Conservation (phyloP, 2,113 vertebrate genomes). For the Psettodes erumei region DNA sequence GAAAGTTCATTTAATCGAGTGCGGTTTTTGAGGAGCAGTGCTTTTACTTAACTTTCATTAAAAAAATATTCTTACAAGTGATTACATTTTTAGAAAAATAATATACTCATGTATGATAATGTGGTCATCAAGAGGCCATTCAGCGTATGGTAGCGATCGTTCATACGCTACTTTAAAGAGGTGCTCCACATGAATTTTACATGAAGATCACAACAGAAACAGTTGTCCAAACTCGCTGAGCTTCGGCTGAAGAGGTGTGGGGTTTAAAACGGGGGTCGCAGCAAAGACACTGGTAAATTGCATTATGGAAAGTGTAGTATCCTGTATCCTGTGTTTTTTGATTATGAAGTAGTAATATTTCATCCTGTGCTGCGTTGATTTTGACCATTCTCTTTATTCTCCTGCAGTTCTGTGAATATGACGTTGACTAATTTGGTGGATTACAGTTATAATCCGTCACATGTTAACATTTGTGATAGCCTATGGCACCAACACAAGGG, state of each 20-base stretch:
- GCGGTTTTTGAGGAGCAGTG: neutral
- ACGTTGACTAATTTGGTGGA: neutral
- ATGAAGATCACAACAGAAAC: neutral
- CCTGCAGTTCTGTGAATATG: neutral
- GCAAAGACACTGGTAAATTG: neutral
- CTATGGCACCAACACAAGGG: neutral
- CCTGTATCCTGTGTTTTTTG: neutral
- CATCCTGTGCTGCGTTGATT: neutral
- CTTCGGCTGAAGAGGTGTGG: too few relatives aligned
- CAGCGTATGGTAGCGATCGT: neutral
- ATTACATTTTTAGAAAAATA: neutral
- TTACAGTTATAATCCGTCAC: neutral
- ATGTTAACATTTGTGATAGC: too few relatives aligned
- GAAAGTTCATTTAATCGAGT: conserved; percentile 11
- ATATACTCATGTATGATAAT: neutral
- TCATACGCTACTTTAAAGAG: neutral
- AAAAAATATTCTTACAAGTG: too few relatives aligned
- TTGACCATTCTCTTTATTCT: neutral
- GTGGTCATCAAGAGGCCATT: neutral
- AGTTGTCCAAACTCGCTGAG: too few relatives aligned
- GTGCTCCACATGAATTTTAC: neutral
- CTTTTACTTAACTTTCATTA: too few relatives aligned
- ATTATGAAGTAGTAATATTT: neutral
- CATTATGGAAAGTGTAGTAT: neutral
- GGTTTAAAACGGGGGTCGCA: neutral